Evolutionary conservation across 2,797 vertebrate genomes (phyloP).

Genomic region (Apogon hyalosoma): DNA sequence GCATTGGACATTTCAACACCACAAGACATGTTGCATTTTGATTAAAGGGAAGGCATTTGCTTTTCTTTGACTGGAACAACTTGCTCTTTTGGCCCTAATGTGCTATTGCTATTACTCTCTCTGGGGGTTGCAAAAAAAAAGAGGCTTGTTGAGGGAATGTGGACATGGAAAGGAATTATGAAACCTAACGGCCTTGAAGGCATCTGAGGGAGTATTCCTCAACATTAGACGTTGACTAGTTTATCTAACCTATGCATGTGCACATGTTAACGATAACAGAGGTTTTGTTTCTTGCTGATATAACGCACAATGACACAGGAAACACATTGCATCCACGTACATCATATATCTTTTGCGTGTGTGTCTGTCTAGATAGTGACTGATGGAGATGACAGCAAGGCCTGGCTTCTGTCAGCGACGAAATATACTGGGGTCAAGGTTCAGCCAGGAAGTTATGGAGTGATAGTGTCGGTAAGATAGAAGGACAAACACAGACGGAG

Average conservation of each 20-base stretch:
- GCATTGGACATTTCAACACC: slow-evolving; percentile 50
- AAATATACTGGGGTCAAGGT: slow-evolving; percentile 66
- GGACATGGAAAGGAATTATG: slow-evolving; percentile 11
- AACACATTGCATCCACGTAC: slow-evolving; percentile 1
- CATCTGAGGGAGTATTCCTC: not conserved
- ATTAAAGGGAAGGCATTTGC: slow-evolving; percentile 35
- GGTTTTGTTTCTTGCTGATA: not conserved
- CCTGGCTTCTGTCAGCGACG: slow-evolving; percentile 72
- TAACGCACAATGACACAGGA: slow-evolving; percentile 28
- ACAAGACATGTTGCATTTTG: slow-evolving; percentile 43
- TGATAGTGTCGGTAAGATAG: slow-evolving; percentile 68
- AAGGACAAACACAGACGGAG: slow-evolving; percentile 62
- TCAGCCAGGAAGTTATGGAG: slow-evolving; percentile 69
- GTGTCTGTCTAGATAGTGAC: slow-evolving; percentile 28
- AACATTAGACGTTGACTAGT: slow-evolving; percentile 4
- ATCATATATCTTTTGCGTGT: slow-evolving; percentile 17
- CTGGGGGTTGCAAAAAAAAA: slow-evolving; percentile 18
- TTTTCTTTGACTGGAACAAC: slow-evolving; percentile 51
- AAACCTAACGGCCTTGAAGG: slow-evolving; percentile 7
- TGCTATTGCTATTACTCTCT: slow-evolving; percentile 26
- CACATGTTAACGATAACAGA: slow-evolving; percentile 3
- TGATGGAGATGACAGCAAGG: slow-evolving; percentile 65
- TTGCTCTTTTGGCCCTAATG: slow-evolving; percentile 35
- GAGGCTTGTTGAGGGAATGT: slow-evolving; percentile 18
- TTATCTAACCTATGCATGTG: slow-evolving; percentile 15